A percentile compares a stretch with the other conserved stretches of the same genome.
Evolutionary conservation across 2,113 vertebrate genomes (phyloP).

Genomic region (Oxyura jamaicensis): DNA sequence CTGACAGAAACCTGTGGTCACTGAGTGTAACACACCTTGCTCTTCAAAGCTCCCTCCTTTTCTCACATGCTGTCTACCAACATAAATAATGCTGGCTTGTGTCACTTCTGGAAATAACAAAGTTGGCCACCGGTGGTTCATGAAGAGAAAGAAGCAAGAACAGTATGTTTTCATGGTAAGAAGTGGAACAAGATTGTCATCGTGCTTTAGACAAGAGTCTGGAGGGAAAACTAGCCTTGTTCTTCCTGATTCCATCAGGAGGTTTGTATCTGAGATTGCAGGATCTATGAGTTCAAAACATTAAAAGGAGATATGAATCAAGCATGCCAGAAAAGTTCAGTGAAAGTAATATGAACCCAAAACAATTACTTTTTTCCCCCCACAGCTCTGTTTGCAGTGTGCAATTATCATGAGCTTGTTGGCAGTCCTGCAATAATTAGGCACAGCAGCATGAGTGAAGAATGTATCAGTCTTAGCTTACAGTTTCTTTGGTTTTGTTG

Average conservation of each 20-base stretch:
- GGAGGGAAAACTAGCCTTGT: background rate
- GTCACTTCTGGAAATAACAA: background rate
- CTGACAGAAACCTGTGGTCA: background rate
- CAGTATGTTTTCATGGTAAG: background rate
- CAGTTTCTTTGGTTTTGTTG: background rate
- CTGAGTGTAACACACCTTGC: background rate
- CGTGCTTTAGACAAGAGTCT: background rate
- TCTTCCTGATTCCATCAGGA: background rate
- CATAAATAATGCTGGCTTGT: background rate
- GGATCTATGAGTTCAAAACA: background rate
- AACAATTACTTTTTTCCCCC: background rate
- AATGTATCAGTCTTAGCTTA: constrained; percentile 15
- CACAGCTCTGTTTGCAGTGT: background rate
- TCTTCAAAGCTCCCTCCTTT: background rate
- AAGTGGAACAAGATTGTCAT: background rate
- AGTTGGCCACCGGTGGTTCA: background rate
- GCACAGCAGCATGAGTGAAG: constrained; percentile 13
- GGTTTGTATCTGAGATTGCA: constrained; percentile 2
- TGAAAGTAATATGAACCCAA: constrained; percentile 3
- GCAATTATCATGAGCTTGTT: constrained; percentile 24
- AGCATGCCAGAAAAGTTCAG: background rate
- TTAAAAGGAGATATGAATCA: constrained; percentile 4
- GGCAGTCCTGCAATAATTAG: constrained; percentile 18
- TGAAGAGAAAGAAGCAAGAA: background rate
- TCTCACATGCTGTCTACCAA: background rate